phyloP scores from a whole-genome alignment of 2,797 vertebrate genomes.

The Urosaurus nigricauda region DNA sequence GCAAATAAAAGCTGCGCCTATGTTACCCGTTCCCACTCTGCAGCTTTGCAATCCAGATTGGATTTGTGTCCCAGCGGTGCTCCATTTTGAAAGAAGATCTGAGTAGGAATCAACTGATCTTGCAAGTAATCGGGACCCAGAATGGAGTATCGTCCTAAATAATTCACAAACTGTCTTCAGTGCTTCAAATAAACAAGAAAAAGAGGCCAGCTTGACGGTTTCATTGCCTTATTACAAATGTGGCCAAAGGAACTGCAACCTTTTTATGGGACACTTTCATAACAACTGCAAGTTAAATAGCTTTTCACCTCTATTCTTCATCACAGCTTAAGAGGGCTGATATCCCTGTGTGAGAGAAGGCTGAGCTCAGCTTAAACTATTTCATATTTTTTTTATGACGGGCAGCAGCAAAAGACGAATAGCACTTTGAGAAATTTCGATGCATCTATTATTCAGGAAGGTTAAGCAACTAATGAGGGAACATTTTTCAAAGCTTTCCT shows the following conservation, averaged over 20 bases:
- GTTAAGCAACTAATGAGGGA: conserved; percentile 58
- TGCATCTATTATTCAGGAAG: conserved; percentile 63
- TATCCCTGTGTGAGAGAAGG: conserved; percentile 40
- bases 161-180: conserved; percentile 39
- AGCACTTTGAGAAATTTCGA: conserved; percentile 32
- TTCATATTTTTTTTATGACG: conserved; percentile 40
- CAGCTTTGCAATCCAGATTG: neutral
- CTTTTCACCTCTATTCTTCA: conserved; percentile 46
- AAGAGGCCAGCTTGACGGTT: neutral
- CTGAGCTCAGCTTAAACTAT: conserved; percentile 29
- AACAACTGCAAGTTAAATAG: conserved; percentile 33
- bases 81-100: neutral
- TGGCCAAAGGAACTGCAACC: conserved; percentile 23
- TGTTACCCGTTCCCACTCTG: neutral
- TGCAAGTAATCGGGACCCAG: neutral
- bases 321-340: neutral
- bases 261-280: conserved; percentile 42
- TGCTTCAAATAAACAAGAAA: neutral
- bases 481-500: conserved; percentile 56
- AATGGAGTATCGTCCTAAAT: conserved; percentile 27
- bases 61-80: neutral
- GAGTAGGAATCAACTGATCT: neutral
- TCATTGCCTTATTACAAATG: conserved; percentile 25
- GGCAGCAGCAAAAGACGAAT: conserved; percentile 49
- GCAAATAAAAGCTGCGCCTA: neutral